Evolutionary conservation across 2,113 vertebrate genomes (phyloP).

Genomic region (Hyaena hyaena): DNA sequence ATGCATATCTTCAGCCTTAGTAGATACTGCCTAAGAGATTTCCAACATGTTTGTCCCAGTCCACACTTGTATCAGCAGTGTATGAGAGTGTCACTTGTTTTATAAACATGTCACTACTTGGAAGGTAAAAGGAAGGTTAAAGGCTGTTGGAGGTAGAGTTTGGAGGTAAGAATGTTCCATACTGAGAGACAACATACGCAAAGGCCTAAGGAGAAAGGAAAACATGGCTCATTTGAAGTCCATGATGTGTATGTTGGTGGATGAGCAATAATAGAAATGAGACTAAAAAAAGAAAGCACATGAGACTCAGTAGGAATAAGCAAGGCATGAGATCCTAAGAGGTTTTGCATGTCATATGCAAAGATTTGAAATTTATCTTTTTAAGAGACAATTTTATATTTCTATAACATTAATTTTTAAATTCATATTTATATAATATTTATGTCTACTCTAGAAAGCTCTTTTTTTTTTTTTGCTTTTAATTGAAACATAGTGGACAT

Average conservation of each 20-base stretch:
- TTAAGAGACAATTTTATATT: not conserved
- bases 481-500: not conserved
- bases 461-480: not conserved
- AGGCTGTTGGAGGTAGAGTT: not conserved
- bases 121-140: not conserved
- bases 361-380: not conserved
- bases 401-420: not conserved
- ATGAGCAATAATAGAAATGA: not conserved
- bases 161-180: not conserved
- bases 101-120: not conserved
- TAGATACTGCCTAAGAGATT: not conserved
- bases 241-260: not conserved
- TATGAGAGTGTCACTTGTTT: not conserved
- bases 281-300: not conserved
- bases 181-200: not conserved
- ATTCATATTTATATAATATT: not conserved
- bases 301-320: not conserved
- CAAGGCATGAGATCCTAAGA: not conserved
- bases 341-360: not conserved
- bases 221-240: not conserved
- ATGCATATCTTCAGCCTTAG: not conserved
- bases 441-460: not conserved
- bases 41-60: not conserved
- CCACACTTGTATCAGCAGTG: constrained; percentile 15
- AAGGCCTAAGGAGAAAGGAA: not conserved